These are phyloP conservation scores for Cnemophilus loriae DNA, from an alignment of 2,113 vertebrate genomes.

Conservation along the genomic window DNA sequence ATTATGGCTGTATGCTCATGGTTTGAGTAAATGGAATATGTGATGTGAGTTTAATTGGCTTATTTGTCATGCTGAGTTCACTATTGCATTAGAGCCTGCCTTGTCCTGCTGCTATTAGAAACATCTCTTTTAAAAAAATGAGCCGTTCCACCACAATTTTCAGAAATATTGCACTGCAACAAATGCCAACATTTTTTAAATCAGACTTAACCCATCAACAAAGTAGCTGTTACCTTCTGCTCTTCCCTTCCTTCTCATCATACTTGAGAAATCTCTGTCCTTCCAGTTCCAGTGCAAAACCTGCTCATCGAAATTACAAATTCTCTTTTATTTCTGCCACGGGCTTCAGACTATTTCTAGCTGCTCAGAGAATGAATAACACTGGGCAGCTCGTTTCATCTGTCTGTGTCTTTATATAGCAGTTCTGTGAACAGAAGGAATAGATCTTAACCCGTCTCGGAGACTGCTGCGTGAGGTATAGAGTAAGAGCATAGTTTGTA, in stretches of 20 bases:
- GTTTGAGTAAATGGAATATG: background rate
- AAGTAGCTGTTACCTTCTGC: background rate
- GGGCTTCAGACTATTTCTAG: slow-evolving; percentile 16
- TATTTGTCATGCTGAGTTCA: background rate
- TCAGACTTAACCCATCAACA: background rate
- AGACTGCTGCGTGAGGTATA: background rate
- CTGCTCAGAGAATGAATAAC: background rate
- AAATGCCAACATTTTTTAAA: background rate
- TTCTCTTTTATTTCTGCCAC: slow-evolving; percentile 4
- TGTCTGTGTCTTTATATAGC: background rate
- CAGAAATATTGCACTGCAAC: background rate
- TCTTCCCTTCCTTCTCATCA: background rate
- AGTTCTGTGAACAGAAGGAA: background rate
- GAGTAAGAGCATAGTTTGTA: background rate
- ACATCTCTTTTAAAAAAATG: background rate
- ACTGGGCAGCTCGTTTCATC: background rate
- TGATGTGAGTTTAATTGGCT: slow-evolving; percentile 41
- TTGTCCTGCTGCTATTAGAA: background rate
- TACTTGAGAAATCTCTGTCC: background rate
- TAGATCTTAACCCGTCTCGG: background rate
- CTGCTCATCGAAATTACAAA: background rate
- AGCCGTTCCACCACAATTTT: background rate
- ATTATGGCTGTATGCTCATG: background rate
- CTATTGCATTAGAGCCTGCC: background rate
- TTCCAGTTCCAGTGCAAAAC: background rate